Base-by-base conservation (phyloP, 1,140 invertebrate genomes). In the Phocides pigmalion region DNA sequence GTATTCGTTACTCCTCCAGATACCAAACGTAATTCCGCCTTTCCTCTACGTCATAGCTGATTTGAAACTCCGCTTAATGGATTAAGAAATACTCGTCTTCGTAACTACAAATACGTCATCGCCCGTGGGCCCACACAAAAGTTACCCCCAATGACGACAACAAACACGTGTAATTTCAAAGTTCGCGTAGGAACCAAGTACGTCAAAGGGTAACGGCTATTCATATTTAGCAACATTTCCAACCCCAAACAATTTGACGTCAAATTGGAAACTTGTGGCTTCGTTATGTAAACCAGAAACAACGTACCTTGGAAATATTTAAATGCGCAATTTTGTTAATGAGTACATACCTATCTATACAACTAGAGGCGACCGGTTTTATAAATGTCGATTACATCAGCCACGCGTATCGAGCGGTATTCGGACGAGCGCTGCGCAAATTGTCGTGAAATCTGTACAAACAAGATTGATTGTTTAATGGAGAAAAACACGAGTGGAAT, bases 361-460 rank as follows among this genome's bases (percentile, higher is more conserved):
- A 44, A 37, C 42, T 59, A 32, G 17, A 42, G 32, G 50, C 50
- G 32, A 17, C 9, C 46, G 17, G 47, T 61, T 61, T 47, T 61
- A 61, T 61, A 47, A 61, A 49, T 19, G 17, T 47, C 44, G 62
- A 78, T 82, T 82, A 81, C 82, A 81, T 84, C 80, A 82, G 66
- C 76, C 51, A 51, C 44, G 58, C 68, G 65, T 58, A 58, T 63
- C 62, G 35, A 65, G 54, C 51, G 58, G 61, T 44, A 46, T 53
- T 56, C 17, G 20, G 39, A 64, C 16, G 50, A 68, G 68, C 77
- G 80, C 83, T 87, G 84, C 86, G 87, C 79, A 88, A 79, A 81
- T 80, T 76, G 75, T 79, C 64, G 61, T 44, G 66, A 84, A 87
- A 82, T 81, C 81, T 89, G 83, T 82, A 79, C 74, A 89, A 90